Conservation (phyloP, 37 sponge, comb jelly and placozoan species). For the Crambe crambe region DNA sequence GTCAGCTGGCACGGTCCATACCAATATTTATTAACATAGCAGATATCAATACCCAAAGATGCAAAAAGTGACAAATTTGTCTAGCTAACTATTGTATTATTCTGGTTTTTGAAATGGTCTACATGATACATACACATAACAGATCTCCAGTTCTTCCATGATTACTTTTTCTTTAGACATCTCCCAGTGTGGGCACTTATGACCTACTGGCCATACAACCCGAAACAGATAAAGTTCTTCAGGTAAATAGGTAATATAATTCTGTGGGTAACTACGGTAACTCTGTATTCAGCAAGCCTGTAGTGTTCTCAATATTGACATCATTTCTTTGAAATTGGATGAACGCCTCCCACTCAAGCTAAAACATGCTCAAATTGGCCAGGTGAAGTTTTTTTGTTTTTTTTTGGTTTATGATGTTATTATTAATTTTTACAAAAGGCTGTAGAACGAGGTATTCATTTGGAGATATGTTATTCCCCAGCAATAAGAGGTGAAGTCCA, state of each 20-base stretch:
- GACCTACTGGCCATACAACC: slow-evolving; percentile 63
- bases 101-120: too few species aligned
- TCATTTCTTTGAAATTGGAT: slow-evolving; percentile 58
- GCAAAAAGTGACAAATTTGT: too few species aligned
- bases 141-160: too few species aligned
- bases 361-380: slow-evolving; percentile 50
- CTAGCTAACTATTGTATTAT: too few species aligned
- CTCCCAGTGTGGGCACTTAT: slow-evolving; percentile 32
- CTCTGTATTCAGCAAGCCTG: slow-evolving; percentile 42
- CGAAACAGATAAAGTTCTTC: slow-evolving; percentile 53
- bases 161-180: slow-evolving; percentile 21
- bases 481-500: slow-evolving; percentile 48
- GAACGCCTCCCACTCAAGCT: slow-evolving; percentile 62
- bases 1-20: too few species aligned
- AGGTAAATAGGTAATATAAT: slow-evolving; percentile 3
- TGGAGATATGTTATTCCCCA: slow-evolving; percentile 73
- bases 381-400: too few species aligned
- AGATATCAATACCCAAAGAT: too few species aligned
- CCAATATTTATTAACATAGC: too few species aligned
- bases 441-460: slow-evolving; percentile 56
- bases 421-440: slow-evolving; percentile 33
- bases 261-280: not conserved
- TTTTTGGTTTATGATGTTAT: not conserved
- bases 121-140: too few species aligned
- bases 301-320: slow-evolving; percentile 53